A percentile compares a stretch with the other conserved stretches of the same genome.
Conservation (phyloP, 2,888 invertebrate species). For the Rhyacophila evoluta region DNA sequence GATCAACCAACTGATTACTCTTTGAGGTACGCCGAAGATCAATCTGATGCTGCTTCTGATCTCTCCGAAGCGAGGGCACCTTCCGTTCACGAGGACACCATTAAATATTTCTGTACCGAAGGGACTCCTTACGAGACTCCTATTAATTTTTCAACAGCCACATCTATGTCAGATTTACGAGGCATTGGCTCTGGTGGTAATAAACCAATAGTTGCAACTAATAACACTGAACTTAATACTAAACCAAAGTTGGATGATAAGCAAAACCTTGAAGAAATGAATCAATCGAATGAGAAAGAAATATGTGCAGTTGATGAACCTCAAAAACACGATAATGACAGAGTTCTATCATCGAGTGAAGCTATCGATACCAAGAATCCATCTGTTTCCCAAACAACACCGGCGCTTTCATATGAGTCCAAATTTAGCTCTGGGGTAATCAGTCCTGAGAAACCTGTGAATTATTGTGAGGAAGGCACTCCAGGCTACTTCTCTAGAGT, state of each 20-base stretch:
- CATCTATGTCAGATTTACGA: slow-evolving; percentile 88
- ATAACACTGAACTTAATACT: background rate
- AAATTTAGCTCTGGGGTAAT: slow-evolving; percentile 77
- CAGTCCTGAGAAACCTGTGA: slow-evolving; percentile 83
- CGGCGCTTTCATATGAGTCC: slow-evolving; percentile 60
- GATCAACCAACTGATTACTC: slow-evolving; percentile 95
- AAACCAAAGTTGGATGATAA: slow-evolving; percentile 20
- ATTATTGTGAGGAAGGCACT: slow-evolving; percentile 90
- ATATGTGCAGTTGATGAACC: slow-evolving; percentile 68
- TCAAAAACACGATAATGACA: slow-evolving; percentile 66
- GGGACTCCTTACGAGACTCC: slow-evolving; percentile 88
- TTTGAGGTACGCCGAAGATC: slow-evolving; percentile 87
- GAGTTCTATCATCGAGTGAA: slow-evolving; percentile 58
- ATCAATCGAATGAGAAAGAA: slow-evolving; percentile 68
- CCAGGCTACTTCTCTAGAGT: slow-evolving; percentile 82
- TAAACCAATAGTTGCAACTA: background rate
- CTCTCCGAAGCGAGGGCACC: slow-evolving; percentile 65
- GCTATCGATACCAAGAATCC: slow-evolving; percentile 19
- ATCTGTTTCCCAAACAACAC: slow-evolving; percentile 32
- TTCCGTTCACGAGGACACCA: slow-evolving; percentile 81
- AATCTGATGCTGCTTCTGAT: slow-evolving; percentile 74
- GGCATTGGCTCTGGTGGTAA: slow-evolving; percentile 61
- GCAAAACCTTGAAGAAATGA: slow-evolving; percentile 67
- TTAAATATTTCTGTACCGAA: slow-evolving; percentile 93
- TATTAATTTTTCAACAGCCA: slow-evolving; percentile 87